A percentile compares a stretch with the other conserved stretches of the same genome.
These are phyloP conservation scores for Acanthisitta chloris DNA, from an alignment of 2,113 vertebrate genomes.

Conservation along the genomic window DNA sequence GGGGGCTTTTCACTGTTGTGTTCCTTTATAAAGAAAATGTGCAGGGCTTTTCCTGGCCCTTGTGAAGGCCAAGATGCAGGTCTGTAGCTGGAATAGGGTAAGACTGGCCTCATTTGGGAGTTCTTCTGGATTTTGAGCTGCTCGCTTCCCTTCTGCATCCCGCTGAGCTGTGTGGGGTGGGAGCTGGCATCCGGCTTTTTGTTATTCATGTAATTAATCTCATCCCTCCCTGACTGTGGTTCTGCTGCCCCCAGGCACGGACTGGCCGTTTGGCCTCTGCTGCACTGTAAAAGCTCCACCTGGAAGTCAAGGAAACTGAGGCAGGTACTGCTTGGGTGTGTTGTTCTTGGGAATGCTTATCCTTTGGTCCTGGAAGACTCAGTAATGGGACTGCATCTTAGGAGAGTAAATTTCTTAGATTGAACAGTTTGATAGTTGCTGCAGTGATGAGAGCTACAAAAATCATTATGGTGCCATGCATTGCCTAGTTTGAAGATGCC, in stretches of 20 bases:
- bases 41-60: conserved; percentile 35
- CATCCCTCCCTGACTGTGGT: background rate
- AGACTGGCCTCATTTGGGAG: conserved; percentile 27
- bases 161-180: background rate
- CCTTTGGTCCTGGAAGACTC: background rate
- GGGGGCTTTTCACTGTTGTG: conserved; percentile 51
- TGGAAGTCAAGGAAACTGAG: background rate
- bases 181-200: background rate
- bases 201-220: background rate
- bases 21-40: conserved; percentile 46
- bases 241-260: background rate
- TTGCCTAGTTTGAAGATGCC: background rate
- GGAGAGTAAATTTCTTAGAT: background rate
- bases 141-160: background rate
- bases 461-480: fast-evolving
- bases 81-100: conserved; percentile 21
- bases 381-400: background rate
- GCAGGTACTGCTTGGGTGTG: background rate
- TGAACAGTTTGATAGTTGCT: background rate
- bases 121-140: background rate
- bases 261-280: background rate
- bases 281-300: background rate
- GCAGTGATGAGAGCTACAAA: background rate
- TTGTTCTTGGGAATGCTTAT: background rate
- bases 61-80: conserved; percentile 33